phyloP scores from a whole-genome alignment of 1,140 invertebrate species.

The Pseudomyrmex cubaensis region DNA sequence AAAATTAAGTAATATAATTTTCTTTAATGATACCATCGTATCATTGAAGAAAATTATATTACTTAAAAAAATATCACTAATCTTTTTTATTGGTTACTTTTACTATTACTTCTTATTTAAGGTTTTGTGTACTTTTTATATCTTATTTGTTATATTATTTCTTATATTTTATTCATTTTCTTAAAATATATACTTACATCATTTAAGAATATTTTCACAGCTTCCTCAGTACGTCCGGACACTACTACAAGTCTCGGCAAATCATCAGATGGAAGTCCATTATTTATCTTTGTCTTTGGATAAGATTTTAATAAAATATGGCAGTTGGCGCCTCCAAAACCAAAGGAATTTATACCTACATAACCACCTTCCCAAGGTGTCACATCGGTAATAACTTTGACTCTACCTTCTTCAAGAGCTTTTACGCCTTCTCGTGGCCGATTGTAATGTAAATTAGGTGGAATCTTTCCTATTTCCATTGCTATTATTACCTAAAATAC shows the following conservation, averaged over 20 bases:
- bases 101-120: neutral
- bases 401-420: constrained; percentile 87
- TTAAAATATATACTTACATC: constrained; percentile 82
- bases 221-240: constrained; percentile 90
- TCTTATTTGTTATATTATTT: neutral
- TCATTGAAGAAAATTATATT: too few species aligned
- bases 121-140: neutral
- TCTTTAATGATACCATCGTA: too few species aligned
- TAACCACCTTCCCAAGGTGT: constrained; percentile 88
- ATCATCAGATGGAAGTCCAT: constrained; percentile 83
- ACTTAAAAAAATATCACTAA: too few species aligned
- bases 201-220: constrained; percentile 89
- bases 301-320: constrained; percentile 89
- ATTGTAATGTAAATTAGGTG: constrained; percentile 91
- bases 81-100: neutral
- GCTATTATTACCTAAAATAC: constrained; percentile 86
- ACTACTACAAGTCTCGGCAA: constrained; percentile 88
- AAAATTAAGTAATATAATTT: too few species aligned
- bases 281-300: constrained; percentile 85
- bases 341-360: constrained; percentile 87
- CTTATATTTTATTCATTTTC: neutral
- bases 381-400: constrained; percentile 88
- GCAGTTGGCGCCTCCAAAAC: constrained; percentile 88
- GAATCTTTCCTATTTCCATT: constrained; percentile 89
- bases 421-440: constrained; percentile 89